Conservation (phyloP, 2,888 invertebrate genomes). For the Atrina japonica region DNA sequence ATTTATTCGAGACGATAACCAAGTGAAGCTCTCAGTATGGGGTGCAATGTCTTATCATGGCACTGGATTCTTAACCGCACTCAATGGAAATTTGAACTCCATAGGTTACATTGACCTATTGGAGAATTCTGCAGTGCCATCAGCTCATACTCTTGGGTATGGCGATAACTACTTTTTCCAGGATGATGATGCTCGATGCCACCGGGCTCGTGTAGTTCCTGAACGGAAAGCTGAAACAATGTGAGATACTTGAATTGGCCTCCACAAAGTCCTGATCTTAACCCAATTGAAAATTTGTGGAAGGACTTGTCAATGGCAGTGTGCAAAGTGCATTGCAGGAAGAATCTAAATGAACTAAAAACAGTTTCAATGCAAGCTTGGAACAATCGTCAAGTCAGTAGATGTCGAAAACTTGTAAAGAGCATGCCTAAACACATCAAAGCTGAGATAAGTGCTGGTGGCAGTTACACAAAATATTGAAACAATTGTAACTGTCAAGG, state of each 20-base stretch:
- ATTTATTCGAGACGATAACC: background rate
- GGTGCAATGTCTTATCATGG: constrained; percentile 18
- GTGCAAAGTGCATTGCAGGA: no score
- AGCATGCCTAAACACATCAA: no score
- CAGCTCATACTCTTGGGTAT: constrained; percentile 29
- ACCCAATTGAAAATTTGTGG: constrained; percentile 31
- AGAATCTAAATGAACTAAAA: no score
- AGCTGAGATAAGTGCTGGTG: no score
- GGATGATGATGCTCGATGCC: constrained; percentile 30
- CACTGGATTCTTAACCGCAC: constrained; percentile 5
- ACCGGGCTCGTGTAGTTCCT: constrained; percentile 16
- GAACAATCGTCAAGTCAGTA: no score
- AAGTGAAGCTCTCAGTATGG: constrained; percentile 14
- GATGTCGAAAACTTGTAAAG: no score
- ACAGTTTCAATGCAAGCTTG: no score
- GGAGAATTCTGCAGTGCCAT: constrained; percentile 21
- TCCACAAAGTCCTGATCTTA: constrained; percentile 29
- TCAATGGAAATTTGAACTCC: constrained; percentile 28
- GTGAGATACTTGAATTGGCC: constrained; percentile 16
- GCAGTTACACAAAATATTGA: no score
- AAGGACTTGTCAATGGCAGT: constrained; percentile 1
- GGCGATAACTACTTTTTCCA: constrained; percentile 27
- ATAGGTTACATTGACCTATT: constrained; percentile 27
- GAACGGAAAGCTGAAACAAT: constrained; percentile 26
- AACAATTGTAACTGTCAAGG: no score